A percentile compares a stretch with the other conserved stretches of the same genome.
Evolutionary conservation across 2,797 vertebrate genomes (phyloP).

Genomic region (Thamnophis elegans): DNA sequence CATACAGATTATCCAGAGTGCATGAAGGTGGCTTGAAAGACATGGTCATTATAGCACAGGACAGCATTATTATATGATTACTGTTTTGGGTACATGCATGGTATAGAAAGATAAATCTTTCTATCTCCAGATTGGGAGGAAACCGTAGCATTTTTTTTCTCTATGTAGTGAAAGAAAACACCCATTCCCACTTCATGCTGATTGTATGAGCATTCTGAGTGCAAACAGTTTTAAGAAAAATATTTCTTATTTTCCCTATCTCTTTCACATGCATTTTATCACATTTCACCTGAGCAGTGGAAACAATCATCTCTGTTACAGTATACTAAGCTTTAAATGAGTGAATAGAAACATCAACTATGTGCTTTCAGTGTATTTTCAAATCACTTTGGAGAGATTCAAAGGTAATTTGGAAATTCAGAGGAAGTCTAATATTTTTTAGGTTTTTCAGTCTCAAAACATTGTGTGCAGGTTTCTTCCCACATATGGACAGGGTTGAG

Average conservation of each 20-base stretch:
- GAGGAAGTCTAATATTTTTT: neutral
- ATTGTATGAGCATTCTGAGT: neutral
- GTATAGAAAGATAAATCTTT: neutral
- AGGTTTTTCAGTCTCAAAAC: neutral
- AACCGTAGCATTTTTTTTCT: neutral
- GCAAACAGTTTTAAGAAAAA: neutral
- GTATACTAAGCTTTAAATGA: neutral
- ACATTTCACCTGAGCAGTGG: neutral
- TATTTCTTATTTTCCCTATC: neutral
- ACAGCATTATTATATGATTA: neutral
- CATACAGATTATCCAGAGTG: neutral
- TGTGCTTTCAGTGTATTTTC: neutral
- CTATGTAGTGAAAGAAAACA: neutral
- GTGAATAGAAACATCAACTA: neutral
- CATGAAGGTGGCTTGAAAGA: neutral
- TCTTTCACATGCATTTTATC: neutral
- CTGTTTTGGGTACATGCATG: neutral
- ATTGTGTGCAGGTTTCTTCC: neutral
- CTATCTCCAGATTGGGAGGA: neutral
- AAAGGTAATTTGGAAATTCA: neutral
- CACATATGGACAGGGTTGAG: neutral
- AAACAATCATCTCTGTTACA: neutral
- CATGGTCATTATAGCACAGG: neutral
- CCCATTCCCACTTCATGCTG: neutral
- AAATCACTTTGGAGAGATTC: neutral